Percentiles rank a stretch among this genome's conserved stretches.
Evolutionary conservation across 2,888 invertebrate species (phyloP).

Genomic region (Palloptera scutellata): DNA sequence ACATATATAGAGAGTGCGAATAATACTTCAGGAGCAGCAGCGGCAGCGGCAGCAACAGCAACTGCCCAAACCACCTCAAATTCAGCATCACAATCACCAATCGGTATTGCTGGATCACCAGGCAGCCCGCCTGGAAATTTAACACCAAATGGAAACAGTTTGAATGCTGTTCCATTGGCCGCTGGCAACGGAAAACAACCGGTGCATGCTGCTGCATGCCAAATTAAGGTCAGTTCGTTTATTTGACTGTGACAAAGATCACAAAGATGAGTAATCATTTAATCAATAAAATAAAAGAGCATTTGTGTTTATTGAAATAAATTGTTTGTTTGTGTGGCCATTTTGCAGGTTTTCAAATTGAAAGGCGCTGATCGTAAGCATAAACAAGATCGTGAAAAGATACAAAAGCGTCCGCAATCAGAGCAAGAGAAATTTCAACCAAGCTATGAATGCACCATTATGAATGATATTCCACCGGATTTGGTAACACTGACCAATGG

Average conservation of each 20-base stretch:
- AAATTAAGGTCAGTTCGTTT: slow-evolving; percentile 80
- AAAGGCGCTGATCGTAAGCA: slow-evolving; percentile 97
- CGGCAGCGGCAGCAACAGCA: slow-evolving; percentile 36
- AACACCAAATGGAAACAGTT: slow-evolving; percentile 36
- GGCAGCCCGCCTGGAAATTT: slow-evolving; percentile 45
- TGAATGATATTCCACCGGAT: slow-evolving; percentile 79
- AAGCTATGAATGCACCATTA: slow-evolving; percentile 93
- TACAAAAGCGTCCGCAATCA: slow-evolving; percentile 80
- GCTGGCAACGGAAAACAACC: slow-evolving; percentile 65
- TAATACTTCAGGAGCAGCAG: slow-evolving; percentile 35
- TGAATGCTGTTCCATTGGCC: slow-evolving; percentile 37
- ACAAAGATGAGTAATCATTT: not conserved
- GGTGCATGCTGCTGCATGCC: slow-evolving; percentile 94
- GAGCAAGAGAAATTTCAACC: slow-evolving; percentile 95
- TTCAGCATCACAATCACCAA: slow-evolving; percentile 10
- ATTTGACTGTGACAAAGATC: not conserved
- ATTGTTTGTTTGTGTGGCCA: not conserved
- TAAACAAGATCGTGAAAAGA: slow-evolving; percentile 95
- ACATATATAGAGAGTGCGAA: slow-evolving; percentile 69
- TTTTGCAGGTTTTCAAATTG: slow-evolving; percentile 76
- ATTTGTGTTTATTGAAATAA: not conserved
- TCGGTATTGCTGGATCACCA: slow-evolving; percentile 32
- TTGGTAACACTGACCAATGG: slow-evolving; percentile 51
- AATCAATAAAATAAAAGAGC: not conserved
- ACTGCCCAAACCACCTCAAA: slow-evolving; percentile 34